Percentiles rank a stretch among this genome's conserved stretches.
phyloP scores from a whole-genome alignment of 2,888 invertebrate species.

The Oxystoma pomonae region DNA sequence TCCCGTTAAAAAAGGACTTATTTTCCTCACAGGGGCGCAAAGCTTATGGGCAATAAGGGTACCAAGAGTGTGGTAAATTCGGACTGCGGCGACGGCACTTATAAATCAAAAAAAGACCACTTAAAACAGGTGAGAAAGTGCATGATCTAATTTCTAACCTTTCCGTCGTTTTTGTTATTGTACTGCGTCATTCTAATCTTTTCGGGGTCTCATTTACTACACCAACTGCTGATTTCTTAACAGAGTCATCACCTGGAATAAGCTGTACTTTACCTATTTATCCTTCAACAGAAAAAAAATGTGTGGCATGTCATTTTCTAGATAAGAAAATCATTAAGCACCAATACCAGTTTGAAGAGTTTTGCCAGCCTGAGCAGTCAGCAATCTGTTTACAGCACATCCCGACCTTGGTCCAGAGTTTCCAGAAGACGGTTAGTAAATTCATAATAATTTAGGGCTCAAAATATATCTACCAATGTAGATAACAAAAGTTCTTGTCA shows the following conservation, averaged over 20 bases:
- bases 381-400: constrained; percentile 58
- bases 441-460: too few relatives aligned
- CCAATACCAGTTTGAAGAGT: constrained; percentile 58
- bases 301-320: too few relatives aligned
- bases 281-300: too few relatives aligned
- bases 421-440: constrained; percentile 61
- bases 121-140: constrained; percentile 38
- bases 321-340: constrained; percentile 39
- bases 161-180: constrained; percentile 34
- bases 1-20: not conserved
- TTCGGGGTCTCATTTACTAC: too few relatives aligned
- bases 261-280: too few relatives aligned
- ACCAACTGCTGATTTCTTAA: too few relatives aligned
- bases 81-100: constrained; percentile 37
- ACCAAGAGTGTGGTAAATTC: constrained; percentile 35
- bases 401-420: constrained; percentile 63
- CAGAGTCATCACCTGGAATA: too few relatives aligned
- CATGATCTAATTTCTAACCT: constrained; percentile 23
- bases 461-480: too few relatives aligned
- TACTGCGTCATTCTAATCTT: constrained; percentile 40
- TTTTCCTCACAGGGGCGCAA: not conserved
- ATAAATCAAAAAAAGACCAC: constrained; percentile 36
- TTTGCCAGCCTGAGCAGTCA: constrained; percentile 57
- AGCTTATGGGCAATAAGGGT: constrained; percentile 45
- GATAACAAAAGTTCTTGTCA: not conserved